A percentile compares a stretch with the other conserved stretches of the same genome.
Conservation (phyloP, 2,113 vertebrate genomes). For the Galbula dea region DNA sequence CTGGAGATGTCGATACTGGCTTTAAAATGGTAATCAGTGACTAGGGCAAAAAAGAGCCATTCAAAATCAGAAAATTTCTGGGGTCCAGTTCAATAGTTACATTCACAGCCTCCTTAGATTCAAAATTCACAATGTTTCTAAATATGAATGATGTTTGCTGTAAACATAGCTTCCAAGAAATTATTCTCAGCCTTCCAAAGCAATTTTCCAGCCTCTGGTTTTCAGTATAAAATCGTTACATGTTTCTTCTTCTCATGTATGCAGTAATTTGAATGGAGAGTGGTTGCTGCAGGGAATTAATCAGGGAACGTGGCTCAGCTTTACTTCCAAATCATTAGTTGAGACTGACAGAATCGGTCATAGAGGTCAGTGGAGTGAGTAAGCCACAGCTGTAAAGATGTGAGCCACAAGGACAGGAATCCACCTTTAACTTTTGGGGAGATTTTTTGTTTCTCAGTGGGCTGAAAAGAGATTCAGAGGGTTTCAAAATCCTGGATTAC, state of each 20-base stretch:
- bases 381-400: background rate
- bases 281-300: constrained; percentile 34
- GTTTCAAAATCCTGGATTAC: background rate
- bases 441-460: background rate
- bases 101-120: background rate
- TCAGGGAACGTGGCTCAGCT: constrained; percentile 22
- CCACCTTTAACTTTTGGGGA: background rate
- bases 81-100: background rate
- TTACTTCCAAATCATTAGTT: constrained; percentile 17
- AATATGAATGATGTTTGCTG: constrained; percentile 12
- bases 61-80: background rate
- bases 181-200: constrained; percentile 41
- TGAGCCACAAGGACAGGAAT: background rate
- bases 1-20: background rate
- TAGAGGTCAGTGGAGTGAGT: background rate
- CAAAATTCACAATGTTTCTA: background rate
- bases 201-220: constrained; percentile 65
- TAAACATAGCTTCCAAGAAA: constrained; percentile 27
- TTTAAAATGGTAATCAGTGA: background rate
- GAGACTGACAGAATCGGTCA: background rate
- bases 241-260: constrained; percentile 4
- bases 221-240: constrained; percentile 53
- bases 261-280: constrained; percentile 31
- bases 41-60: background rate
- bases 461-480: background rate